Percentiles rank a stretch among this genome's conserved stretches.
phyloP scores from a whole-genome alignment of 2,888 invertebrate species.

The Watsonalla binaria region DNA sequence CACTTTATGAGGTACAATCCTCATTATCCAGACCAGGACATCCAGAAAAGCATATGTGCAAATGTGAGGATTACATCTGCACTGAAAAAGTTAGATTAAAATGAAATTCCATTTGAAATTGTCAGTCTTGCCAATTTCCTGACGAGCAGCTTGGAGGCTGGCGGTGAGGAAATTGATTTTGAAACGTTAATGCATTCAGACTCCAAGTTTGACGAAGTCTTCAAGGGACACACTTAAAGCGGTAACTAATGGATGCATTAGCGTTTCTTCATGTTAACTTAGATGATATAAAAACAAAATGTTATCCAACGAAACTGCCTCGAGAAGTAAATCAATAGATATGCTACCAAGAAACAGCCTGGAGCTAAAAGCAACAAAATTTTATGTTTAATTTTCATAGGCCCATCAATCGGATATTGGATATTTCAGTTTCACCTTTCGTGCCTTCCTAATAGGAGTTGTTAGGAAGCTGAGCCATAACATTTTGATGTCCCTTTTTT shows the following conservation, averaged over 20 bases:
- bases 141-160: slow-evolving; percentile 8
- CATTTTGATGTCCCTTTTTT: too few relatives aligned
- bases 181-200: slow-evolving; percentile 27
- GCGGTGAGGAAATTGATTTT: slow-evolving; percentile 37
- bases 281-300: too few relatives aligned
- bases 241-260: not conserved
- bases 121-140: slow-evolving; percentile 17
- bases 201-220: slow-evolving; percentile 3
- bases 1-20: not conserved
- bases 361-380: not conserved
- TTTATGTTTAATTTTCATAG: not conserved
- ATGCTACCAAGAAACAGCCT: not conserved
- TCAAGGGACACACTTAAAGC: not conserved
- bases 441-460: not conserved
- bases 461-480: too few relatives aligned
- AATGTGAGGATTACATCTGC: not conserved
- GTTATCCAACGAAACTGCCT: too few relatives aligned
- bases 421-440: not conserved
- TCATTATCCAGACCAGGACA: too few relatives aligned
- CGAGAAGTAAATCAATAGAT: too few relatives aligned
- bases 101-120: not conserved
- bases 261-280: not conserved
- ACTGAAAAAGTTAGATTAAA: not conserved
- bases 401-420: not conserved
- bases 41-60: too few relatives aligned